A percentile compares a stretch with the other conserved stretches of the same genome.
Conservation (phyloP, 35 echinoderm and acorn worm species). For the Acanthaster planci region DNA sequence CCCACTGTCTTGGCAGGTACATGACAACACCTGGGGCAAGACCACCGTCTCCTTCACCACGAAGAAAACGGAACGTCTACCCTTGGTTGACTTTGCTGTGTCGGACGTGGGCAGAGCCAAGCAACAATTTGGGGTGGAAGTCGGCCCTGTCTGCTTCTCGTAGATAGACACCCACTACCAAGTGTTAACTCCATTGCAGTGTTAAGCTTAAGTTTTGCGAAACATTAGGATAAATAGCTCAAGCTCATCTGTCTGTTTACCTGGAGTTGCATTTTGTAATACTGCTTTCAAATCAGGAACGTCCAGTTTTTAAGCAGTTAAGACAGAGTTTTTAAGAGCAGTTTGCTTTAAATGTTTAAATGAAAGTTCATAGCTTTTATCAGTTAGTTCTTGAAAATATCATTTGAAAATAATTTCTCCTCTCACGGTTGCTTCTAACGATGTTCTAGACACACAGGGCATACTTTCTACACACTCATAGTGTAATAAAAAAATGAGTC, state of each 20-base stretch:
- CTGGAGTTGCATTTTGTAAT: background rate
- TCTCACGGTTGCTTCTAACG: too few species aligned
- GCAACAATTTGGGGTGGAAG: conserved; percentile 63
- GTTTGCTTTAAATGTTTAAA: too few species aligned
- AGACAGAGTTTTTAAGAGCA: too few species aligned
- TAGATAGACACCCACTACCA: conserved; percentile 24
- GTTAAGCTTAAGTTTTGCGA: background rate
- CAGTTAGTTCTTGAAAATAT: too few species aligned
- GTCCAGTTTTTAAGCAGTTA: too few species aligned
- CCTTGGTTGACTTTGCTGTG: conserved; percentile 57
- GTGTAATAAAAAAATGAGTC: too few species aligned
- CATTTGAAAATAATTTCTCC: too few species aligned
- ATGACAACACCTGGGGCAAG: conserved; percentile 37
- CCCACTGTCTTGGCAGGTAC: conserved; percentile 12
- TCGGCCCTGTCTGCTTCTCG: conserved; percentile 67
- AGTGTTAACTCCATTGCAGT: conserved; percentile 2
- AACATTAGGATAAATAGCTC: background rate
- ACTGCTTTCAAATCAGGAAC: background rate
- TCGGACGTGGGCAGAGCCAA: conserved; percentile 34
- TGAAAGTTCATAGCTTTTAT: too few species aligned
- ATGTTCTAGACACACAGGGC: too few species aligned
- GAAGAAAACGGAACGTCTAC: conserved; percentile 56
- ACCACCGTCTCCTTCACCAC: conserved; percentile 54
- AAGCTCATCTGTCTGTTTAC: background rate
- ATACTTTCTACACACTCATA: too few species aligned